Evolutionary conservation across 2,113 vertebrate species (phyloP).

Genomic region (Pantherophis guttatus): DNA sequence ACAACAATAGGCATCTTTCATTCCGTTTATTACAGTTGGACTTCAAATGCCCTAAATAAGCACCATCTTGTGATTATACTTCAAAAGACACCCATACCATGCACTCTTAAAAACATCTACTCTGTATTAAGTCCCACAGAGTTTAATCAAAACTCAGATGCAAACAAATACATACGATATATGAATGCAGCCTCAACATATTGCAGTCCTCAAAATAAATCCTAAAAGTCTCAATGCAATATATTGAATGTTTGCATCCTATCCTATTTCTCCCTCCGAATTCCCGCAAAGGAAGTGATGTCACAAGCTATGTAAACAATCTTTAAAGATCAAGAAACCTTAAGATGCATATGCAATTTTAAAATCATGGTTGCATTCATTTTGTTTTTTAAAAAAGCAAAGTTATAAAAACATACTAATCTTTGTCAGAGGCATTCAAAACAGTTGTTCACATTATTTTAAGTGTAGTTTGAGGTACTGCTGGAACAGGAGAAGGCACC

Average conservation of each 20-base stretch:
- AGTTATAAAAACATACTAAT: constrained; percentile 48
- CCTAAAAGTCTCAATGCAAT: neutral
- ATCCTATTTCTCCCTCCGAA: neutral
- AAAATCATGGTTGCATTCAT: constrained; percentile 43
- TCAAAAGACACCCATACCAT: constrained; percentile 30
- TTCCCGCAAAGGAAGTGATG: neutral
- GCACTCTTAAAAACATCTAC: neutral
- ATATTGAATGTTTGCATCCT: constrained; percentile 5
- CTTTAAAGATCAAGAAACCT: constrained; percentile 40
- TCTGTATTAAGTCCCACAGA: neutral
- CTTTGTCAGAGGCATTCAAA: constrained; percentile 55
- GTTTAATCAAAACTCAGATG: neutral
- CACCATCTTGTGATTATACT: constrained; percentile 23
- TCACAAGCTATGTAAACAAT: constrained; percentile 18
- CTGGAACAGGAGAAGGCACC: constrained; percentile 40
- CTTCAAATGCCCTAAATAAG: constrained; percentile 24
- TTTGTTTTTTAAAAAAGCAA: constrained; percentile 48
- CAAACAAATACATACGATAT: neutral
- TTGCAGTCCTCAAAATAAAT: neutral
- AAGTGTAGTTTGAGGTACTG: constrained; percentile 62
- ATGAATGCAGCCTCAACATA: neutral
- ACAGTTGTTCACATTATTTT: constrained; percentile 65
- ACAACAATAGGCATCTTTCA: neutral
- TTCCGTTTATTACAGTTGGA: neutral
- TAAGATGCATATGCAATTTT: constrained; percentile 42